These are phyloP conservation scores for Argyresthia goedartella DNA, from an alignment of 2,888 invertebrate genomes.

Conservation along the genomic window DNA sequence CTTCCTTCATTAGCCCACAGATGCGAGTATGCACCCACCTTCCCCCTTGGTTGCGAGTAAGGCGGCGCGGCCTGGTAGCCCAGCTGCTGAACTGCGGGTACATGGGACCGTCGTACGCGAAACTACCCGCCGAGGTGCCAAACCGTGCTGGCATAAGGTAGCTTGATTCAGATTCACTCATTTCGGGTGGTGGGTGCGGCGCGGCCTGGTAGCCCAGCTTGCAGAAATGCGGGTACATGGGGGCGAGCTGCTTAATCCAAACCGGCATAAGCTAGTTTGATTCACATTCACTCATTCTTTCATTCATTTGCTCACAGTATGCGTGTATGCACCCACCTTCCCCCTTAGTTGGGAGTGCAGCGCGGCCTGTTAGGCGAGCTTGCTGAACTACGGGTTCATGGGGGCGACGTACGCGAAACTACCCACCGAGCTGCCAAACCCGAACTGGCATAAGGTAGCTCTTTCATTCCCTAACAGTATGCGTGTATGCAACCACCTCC, in stretches of 20 bases:
- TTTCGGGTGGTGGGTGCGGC: too few species aligned
- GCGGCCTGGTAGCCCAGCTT: conserved; percentile 33
- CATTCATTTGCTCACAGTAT: conserved; percentile 17
- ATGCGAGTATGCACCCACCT: too few species aligned
- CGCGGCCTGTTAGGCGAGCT: conserved; percentile 29
- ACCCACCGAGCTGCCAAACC: conserved; percentile 35
- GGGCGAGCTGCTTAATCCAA: too few species aligned
- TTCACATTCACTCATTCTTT: too few species aligned
- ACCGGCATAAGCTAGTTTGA: too few species aligned
- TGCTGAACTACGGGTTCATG: conserved; percentile 56
- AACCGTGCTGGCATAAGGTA: too few species aligned
- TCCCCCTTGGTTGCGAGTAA: conserved; percentile 35
- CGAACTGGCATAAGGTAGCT: too few species aligned
- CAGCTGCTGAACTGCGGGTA: conserved; percentile 49
- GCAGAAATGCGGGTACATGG: conserved; percentile 55
- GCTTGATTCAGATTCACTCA: too few species aligned
- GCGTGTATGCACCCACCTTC: too few species aligned
- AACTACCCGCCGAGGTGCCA: conserved; percentile 36
- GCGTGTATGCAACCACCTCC: too few species aligned
- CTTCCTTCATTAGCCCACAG: conserved; percentile 17
- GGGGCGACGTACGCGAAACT: conserved; percentile 45
- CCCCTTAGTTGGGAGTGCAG: conserved; percentile 33
- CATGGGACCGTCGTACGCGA: conserved; percentile 50
- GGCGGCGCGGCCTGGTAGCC: conserved; percentile 30
- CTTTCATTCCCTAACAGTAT: conserved; percentile 17